Base-by-base conservation (phyloP, 2,113 vertebrate genomes). In the Nettapus auritus region DNA sequence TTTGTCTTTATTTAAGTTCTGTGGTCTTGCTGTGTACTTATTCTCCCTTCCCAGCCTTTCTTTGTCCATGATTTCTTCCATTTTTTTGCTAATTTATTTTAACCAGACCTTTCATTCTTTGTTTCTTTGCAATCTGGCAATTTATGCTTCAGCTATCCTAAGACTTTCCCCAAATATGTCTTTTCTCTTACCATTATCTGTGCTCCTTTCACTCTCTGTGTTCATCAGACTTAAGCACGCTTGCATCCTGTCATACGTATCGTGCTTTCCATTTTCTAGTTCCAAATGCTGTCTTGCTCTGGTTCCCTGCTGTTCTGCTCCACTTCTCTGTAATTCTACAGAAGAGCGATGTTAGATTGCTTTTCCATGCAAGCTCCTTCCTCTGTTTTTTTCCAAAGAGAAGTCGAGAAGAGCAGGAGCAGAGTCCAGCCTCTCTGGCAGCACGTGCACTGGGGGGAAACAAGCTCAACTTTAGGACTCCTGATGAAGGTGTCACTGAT, bases 11-110 rank as follows among this genome's bases (percentile, higher is more conserved):
- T 63, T 11, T 48, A 18, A 6, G 78, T 86, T 44, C 40, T 80
- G 34, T 68, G 25, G 2, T 34, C 21, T 67, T 55, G 13, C n/a
- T 56, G 4, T 60, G 13, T 85, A 21, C 26, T 74, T 89, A 21
- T 11, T 69, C 38, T 7, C 28, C 14, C 28, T 57, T 89, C 55
- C 38, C 0, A 0, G 4, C 67, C 44, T 57, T 68, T 57, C n/a
- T 82, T 66, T 26, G 36, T 90, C 42, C 34, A 29, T 48, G 34
- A 66, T 8, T 78, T 75, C 38, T 69, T 87, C 34, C 17, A 9
- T 88, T 94, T 91, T 88, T 6, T 48, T 75, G 20, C 64, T 6
- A 48, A 26, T n/a, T 74, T 85, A 23, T 44, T 63, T 52, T 78
- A 80, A 78, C 82, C 56, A 40, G n/a, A 50, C 25, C 80, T 70